phyloP scores from a whole-genome alignment of 1,140 invertebrate species.

The Diabrotica undecimpunctata region DNA sequence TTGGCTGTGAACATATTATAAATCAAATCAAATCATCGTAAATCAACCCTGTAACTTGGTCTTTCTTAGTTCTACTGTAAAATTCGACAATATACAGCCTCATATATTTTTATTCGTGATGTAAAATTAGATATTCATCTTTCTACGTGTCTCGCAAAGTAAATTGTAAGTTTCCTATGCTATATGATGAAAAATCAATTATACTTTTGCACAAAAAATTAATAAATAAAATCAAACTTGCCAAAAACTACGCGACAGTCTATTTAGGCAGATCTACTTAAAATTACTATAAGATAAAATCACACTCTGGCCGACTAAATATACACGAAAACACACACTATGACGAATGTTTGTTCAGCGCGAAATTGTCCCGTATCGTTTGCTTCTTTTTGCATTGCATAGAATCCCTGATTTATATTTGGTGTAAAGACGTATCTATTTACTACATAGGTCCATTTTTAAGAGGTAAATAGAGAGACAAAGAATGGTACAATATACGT shows the following conservation, averaged over 20 bases:
- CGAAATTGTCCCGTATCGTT: slow-evolving; percentile 34
- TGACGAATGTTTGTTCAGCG: slow-evolving; percentile 33
- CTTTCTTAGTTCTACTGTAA: too few species aligned
- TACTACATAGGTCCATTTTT: slow-evolving; percentile 19
- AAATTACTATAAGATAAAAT: slow-evolving; percentile 32
- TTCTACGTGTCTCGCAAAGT: too few species aligned
- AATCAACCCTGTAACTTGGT: too few species aligned
- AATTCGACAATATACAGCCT: too few species aligned
- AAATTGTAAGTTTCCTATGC: too few species aligned
- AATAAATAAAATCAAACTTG: not conserved
- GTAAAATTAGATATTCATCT: too few species aligned
- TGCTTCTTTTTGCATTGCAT: slow-evolving; percentile 39
- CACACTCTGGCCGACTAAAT: slow-evolving; percentile 41
- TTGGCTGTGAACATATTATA: too few species aligned
- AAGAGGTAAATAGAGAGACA: slow-evolving; percentile 19
- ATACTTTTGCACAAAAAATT: too few species aligned
- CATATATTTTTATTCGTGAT: too few species aligned
- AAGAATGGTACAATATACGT: slow-evolving; percentile 25
- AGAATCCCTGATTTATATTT: slow-evolving; percentile 47
- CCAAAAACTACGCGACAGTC: slow-evolving; percentile 23
- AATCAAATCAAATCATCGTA: too few species aligned
- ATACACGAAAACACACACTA: slow-evolving; percentile 39
- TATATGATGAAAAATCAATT: too few species aligned
- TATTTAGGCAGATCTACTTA: slow-evolving; percentile 39
- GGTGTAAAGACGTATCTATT: slow-evolving; percentile 38